phyloP scores from a whole-genome alignment of 2,797 vertebrate species.

The Lepilemur ruficaudatus region DNA sequence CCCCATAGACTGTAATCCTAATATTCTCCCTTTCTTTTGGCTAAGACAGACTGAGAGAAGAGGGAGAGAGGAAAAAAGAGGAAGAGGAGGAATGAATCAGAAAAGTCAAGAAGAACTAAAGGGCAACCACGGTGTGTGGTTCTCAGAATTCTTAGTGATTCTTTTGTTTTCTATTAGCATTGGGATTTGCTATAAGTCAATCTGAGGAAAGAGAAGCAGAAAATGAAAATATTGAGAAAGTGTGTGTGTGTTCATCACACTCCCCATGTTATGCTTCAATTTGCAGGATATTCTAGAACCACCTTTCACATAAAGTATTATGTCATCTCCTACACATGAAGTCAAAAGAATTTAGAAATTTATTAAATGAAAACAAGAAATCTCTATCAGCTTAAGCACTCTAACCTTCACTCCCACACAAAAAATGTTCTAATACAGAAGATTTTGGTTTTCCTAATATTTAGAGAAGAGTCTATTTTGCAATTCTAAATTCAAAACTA shows the following conservation, averaged over 20 bases:
- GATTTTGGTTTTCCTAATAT: neutral
- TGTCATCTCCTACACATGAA: neutral
- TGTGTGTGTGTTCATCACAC: neutral
- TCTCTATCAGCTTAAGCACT: neutral
- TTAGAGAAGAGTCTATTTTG: conserved; percentile 16
- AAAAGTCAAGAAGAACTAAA: neutral
- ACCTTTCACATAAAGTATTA: neutral
- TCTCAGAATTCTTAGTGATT: neutral
- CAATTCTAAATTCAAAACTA: conserved; percentile 34
- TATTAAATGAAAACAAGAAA: neutral
- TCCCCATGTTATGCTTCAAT: neutral
- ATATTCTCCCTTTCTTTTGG: neutral
- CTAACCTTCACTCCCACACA: neutral
- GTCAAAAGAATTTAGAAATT: neutral
- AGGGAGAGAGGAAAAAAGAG: neutral
- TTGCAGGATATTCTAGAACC: neutral
- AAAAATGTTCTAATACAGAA: neutral
- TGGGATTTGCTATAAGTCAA: neutral
- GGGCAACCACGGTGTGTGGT: neutral
- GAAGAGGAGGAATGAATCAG: neutral
- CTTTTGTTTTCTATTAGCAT: neutral
- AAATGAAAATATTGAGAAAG: neutral
- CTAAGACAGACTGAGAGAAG: neutral
- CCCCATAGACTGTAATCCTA: neutral
- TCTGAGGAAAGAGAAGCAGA: neutral